Evolutionary conservation across 2,888 invertebrate genomes (phyloP).

Genomic region (Nasonia oneida): DNA sequence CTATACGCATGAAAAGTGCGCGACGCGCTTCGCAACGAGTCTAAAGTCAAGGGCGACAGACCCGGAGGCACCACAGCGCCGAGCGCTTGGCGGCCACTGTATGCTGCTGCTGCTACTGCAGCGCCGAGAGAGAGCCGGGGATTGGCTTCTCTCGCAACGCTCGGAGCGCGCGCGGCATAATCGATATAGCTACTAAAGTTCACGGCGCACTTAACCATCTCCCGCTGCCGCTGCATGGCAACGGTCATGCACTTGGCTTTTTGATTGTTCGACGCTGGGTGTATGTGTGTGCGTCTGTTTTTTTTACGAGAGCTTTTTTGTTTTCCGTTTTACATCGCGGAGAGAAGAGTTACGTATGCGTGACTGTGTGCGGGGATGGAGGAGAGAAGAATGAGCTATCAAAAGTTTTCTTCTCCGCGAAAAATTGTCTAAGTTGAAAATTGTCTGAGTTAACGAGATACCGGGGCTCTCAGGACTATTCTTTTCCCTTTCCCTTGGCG

Average conservation of each 20-base stretch:
- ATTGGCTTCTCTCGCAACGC: constrained; percentile 21
- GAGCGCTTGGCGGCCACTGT: constrained; percentile 8
- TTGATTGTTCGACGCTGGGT: background rate
- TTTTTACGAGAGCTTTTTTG: background rate
- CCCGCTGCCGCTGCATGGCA: constrained; percentile 45
- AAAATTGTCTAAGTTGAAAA: too few relatives aligned
- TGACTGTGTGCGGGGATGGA: too few relatives aligned
- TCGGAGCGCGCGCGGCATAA: constrained; percentile 43
- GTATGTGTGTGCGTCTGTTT: background rate
- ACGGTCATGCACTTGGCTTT: constrained; percentile 28
- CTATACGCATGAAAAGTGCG: background rate
- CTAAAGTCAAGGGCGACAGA: constrained; percentile 58
- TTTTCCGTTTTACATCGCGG: background rate
- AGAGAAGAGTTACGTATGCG: too few relatives aligned
- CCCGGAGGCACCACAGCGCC: constrained; percentile 40
- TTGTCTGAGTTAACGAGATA: too few relatives aligned
- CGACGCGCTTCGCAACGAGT: constrained; percentile 18
- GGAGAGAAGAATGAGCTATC: too few relatives aligned
- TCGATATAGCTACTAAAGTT: constrained; percentile 62
- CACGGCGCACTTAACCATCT: constrained; percentile 56
- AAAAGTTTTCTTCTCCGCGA: too few relatives aligned
- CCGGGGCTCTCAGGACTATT: too few relatives aligned
- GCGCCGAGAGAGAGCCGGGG: constrained; percentile 27
- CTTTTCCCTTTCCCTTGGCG: background rate
- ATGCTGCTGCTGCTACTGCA: background rate